Percentiles rank a stretch among this genome's conserved stretches.
Evolutionary conservation across 2,113 vertebrate genomes (phyloP).

Genomic region (Vidua chalybeata): DNA sequence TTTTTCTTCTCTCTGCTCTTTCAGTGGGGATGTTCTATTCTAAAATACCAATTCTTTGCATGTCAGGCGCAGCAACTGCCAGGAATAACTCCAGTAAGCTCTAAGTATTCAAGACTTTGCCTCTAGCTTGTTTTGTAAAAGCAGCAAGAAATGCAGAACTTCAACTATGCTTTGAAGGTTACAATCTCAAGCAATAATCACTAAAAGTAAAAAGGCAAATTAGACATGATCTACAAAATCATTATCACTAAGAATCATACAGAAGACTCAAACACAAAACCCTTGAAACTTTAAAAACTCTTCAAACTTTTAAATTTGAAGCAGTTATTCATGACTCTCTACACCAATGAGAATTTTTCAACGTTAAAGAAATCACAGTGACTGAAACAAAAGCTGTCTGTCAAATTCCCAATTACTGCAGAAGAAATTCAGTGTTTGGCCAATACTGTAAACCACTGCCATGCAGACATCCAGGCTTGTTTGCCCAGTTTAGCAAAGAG

Average conservation of each 20-base stretch:
- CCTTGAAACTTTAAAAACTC: neutral
- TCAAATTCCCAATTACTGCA: conserved; percentile 33
- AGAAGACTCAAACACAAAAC: neutral
- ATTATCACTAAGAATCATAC: neutral
- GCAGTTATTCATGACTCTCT: neutral
- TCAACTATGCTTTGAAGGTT: neutral
- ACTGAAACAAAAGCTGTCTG: conserved; percentile 1
- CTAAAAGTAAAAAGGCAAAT: neutral
- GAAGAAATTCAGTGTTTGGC: neutral
- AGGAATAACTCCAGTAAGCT: conserved; percentile 21
- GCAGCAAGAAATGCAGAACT: conserved; percentile 5
- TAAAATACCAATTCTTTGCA: neutral
- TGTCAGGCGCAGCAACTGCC: conserved; percentile 32
- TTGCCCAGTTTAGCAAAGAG: conserved; percentile 8
- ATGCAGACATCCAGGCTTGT: neutral
- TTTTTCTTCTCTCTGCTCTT: conserved; percentile 1
- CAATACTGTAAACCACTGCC: neutral
- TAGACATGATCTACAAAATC: neutral
- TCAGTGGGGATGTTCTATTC: conserved; percentile 37
- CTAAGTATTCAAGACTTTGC: conserved; percentile 19
- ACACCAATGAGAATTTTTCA: neutral
- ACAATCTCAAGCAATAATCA: neutral
- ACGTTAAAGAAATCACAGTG: neutral
- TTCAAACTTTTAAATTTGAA: neutral
- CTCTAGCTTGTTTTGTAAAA: conserved; percentile 27